Evolutionary conservation across 2,113 vertebrate genomes (phyloP).

Genomic region (Willisornis vidua): DNA sequence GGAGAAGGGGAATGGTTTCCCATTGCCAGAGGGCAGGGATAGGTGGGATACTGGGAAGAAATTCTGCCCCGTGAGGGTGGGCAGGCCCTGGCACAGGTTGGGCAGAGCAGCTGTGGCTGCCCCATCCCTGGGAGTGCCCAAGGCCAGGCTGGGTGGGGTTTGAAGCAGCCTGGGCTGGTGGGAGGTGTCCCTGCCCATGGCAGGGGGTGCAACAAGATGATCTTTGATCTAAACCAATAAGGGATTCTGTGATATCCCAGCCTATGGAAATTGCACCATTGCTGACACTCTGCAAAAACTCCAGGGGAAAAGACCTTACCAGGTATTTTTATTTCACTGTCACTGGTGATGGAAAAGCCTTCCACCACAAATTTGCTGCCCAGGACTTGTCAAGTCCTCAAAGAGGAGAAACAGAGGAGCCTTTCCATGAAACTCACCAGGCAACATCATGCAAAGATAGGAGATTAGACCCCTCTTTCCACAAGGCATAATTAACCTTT

Average conservation of each 20-base stretch:
- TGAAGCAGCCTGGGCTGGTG: fast-evolving
- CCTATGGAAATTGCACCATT: not conserved
- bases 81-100: fast-evolving
- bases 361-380: not conserved
- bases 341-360: not conserved
- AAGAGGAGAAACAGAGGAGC: not conserved
- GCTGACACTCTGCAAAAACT: not conserved
- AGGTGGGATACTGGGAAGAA: fast-evolving
- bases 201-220: fast-evolving
- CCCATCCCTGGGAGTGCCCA: not conserved
- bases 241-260: not conserved
- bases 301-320: not conserved
- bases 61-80: fast-evolving
- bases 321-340: not conserved
- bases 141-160: fast-evolving
- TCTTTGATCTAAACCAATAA: not conserved
- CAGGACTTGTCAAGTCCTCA: not conserved
- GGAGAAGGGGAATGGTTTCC: not conserved
- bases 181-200: not conserved
- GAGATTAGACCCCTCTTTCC: not conserved
- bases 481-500: constrained; percentile 24
- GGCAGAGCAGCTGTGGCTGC: not conserved
- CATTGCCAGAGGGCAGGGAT: fast-evolving
- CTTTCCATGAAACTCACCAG: not conserved
- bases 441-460: not conserved